A percentile compares a stretch with the other conserved stretches of the same genome.
These are phyloP conservation scores for Manis javanica DNA, from an alignment of 2,797 vertebrate species.

Conservation along the genomic window DNA sequence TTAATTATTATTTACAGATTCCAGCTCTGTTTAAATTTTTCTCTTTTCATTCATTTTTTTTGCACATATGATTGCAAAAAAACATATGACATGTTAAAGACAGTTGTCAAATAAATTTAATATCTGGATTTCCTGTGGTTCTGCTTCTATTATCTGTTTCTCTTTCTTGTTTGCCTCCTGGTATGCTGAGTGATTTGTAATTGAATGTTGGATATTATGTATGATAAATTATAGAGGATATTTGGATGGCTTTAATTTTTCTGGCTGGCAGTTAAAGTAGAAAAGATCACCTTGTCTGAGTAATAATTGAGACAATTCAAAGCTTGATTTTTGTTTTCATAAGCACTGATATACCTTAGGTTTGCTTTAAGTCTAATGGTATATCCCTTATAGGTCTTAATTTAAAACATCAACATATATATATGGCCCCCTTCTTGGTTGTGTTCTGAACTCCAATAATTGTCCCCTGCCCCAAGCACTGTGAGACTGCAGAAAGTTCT, in stretches of 20 bases:
- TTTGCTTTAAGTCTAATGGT: not conserved
- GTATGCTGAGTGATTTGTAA: not conserved
- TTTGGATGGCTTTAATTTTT: conserved; percentile 18
- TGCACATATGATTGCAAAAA: not conserved
- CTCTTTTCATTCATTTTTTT: not conserved
- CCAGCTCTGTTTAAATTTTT: not conserved
- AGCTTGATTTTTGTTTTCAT: not conserved
- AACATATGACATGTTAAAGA: not conserved
- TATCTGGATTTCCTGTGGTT: not conserved
- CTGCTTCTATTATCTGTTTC: not conserved
- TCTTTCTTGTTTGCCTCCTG: not conserved
- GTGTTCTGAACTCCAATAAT: not conserved
- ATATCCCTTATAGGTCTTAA: not conserved
- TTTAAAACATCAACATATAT: not conserved
- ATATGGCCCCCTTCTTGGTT: not conserved
- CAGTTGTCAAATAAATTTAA: not conserved
- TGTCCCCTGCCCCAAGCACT: not conserved
- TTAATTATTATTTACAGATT: conserved; percentile 38
- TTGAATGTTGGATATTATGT: not conserved
- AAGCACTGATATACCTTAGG: not conserved
- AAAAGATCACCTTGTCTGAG: not conserved
- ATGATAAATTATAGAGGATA: not conserved
- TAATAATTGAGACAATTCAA: conserved; percentile 31
- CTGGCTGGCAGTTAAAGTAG: not conserved
- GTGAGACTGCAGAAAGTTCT: not conserved